A percentile compares a stretch with the other conserved stretches of the same genome.
phyloP scores from a whole-genome alignment of 1,140 invertebrate genomes.

The Conus betulinus region DNA sequence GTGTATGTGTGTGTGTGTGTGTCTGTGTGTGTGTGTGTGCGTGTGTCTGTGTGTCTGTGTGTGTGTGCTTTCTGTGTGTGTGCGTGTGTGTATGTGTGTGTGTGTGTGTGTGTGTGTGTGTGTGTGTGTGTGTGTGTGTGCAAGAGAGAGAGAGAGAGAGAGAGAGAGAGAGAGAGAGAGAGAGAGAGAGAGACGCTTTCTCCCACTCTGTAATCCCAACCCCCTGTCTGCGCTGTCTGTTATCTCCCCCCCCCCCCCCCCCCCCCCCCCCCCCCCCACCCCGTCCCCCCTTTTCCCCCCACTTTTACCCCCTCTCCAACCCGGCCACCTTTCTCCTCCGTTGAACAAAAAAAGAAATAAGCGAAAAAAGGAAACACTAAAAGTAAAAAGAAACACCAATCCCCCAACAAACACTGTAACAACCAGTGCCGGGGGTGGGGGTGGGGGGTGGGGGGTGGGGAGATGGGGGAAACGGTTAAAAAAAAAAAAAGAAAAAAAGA shows the following conservation, averaged over 20 bases:
- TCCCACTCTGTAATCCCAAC: too few relatives aligned
- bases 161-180: neutral
- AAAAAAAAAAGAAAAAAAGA: neutral
- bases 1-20: constrained; percentile 6
- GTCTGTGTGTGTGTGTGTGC: neutral
- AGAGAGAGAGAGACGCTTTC: neutral
- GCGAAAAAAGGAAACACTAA: neutral
- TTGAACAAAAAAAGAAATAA: neutral
- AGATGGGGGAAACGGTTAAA: neutral
- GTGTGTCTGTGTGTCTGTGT: too few relatives aligned
- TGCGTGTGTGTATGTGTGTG: neutral
- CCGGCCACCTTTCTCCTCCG: too few relatives aligned
- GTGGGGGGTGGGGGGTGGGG: neutral
- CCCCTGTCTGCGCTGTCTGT: too few relatives aligned
- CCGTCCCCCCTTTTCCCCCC: too few relatives aligned
- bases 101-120: neutral
- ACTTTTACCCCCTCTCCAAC: too few relatives aligned
- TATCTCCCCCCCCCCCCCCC: too few relatives aligned
- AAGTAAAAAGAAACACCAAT: neutral
- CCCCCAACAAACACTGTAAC: neutral
- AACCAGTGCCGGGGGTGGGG: neutral
- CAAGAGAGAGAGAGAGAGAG: neutral
- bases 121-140: neutral
- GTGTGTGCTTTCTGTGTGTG: too few relatives aligned
- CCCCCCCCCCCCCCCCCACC: too few relatives aligned